Evolutionary conservation across 2,797 vertebrate species (phyloP), one percentile per base, ranked within the genome.

Genomic region (Sebastiscus albofasciatus): DNA sequence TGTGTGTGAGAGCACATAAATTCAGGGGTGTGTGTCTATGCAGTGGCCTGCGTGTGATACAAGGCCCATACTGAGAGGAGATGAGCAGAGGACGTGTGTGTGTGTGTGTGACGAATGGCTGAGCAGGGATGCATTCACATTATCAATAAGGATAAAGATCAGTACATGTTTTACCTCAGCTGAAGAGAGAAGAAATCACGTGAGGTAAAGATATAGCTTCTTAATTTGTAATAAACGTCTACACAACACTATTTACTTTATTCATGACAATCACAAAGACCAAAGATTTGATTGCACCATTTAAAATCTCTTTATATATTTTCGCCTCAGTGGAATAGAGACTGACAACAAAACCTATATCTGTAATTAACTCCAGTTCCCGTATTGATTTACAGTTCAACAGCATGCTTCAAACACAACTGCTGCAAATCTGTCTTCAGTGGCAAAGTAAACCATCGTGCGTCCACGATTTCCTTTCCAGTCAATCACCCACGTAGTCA

Each of bases 1-100:
- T 82, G 79, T 77, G 61, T 70, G 61, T 67, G 83, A 39, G 36
- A 54, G 71, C 39, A 85, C 70, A 85, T 84, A 80, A 72, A 91
- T 87, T 84, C 39, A 65, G 24, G 24, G 54, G 29, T 36, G 61
- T 78, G 74, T 86, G 75, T 75, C 67, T 75, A 67, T 24, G 71
- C 52, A 78, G 73, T 62, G 36, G 78, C 34, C 72, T 81, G 29
- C 42, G 31, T 86, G 82, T 69, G 76, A 80, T 75, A 71, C 60
- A 69, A 75, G 76, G 77, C 76, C 71, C 67, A 77, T 82, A 83
- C 82, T 77, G 77, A 71, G 81, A 82, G 60, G 39, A 59, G 61
- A 71, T 75, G 39, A 77, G 61, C 13, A 9, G 46, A 65, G 49
- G 18, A 24, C 5, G 1, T 55, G 68, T 60, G 59, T 42, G 29